Conservation (phyloP, 1,140 invertebrate species). For the Drosophila azteca region DNA sequence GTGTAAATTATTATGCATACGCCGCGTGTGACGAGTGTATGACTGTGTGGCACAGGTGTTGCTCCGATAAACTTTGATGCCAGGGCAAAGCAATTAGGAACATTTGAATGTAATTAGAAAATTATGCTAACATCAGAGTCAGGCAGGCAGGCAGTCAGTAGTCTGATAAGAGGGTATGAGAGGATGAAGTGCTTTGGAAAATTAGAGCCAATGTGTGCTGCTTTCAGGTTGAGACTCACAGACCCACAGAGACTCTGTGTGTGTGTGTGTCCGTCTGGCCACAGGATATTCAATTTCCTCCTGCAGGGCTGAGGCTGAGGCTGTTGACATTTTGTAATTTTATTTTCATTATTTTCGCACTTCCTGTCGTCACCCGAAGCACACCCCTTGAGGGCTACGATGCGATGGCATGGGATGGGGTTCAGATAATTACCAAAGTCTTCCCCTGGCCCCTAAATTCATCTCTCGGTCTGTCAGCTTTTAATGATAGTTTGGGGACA, state of each 20-base stretch:
- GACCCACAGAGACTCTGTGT: background rate
- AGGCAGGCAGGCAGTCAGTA: conserved; percentile 9
- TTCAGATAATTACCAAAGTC: conserved; percentile 53
- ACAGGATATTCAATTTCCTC: conserved; percentile 74
- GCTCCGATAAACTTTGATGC: conserved; percentile 48
- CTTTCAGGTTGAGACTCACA: conserved; percentile 11
- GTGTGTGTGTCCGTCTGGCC: background rate
- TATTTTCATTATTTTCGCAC: conserved; percentile 46
- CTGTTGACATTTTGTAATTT: conserved; percentile 46
- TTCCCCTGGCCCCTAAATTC: conserved; percentile 23
- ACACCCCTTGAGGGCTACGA: conserved; percentile 9
- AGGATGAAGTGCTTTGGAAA: background rate
- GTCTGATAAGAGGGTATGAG: conserved; percentile 15
- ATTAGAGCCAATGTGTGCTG: conserved; percentile 1
- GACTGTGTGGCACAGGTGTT: conserved; percentile 27
- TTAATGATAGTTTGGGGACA: conserved; percentile 48
- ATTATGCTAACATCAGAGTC: conserved; percentile 69
- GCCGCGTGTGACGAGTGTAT: conserved; percentile 26
- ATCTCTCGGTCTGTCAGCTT: conserved; percentile 20
- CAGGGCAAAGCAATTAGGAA: conserved; percentile 54
- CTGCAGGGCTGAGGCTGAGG: no score
- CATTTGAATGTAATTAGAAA: conserved; percentile 68
- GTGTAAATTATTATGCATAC: conserved; percentile 33
- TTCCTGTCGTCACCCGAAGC: conserved; percentile 11
- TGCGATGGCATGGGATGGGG: conserved; percentile 8